These are phyloP conservation scores for Metalampra italica DNA, from an alignment of 2,888 invertebrate species.

Conservation along the genomic window DNA sequence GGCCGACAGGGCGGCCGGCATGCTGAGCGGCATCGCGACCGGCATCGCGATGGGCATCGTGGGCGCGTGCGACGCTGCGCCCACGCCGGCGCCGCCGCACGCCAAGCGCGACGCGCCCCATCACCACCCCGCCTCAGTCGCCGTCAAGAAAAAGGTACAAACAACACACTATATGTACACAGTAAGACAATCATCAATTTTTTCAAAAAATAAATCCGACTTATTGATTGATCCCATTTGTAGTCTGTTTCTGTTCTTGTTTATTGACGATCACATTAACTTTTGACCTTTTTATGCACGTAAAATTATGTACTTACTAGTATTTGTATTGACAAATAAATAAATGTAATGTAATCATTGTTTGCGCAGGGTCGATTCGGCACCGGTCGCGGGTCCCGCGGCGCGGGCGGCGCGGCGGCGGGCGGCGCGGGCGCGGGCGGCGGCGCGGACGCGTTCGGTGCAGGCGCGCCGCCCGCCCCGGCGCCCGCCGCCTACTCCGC, in stretches of 20 bases:
- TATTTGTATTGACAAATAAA: no score
- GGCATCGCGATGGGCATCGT: slow-evolving; percentile 25
- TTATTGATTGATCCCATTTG: no score
- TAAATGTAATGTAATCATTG: no score
- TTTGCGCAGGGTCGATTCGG: slow-evolving; percentile 46
- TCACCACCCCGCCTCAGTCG: slow-evolving; percentile 39
- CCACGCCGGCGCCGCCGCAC: slow-evolving; percentile 31
- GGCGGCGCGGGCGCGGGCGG: slow-evolving; percentile 38
- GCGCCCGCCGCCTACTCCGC: slow-evolving; percentile 81
- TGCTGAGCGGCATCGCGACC: slow-evolving; percentile 19
- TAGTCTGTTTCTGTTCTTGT: no score
- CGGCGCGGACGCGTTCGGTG: slow-evolving; percentile 28
- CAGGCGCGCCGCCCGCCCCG: slow-evolving; percentile 59
- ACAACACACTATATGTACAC: no score
- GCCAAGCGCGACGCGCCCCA: slow-evolving; percentile 60
- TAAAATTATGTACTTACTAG: no score
- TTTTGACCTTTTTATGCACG: no score
- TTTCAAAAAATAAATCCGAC: no score
- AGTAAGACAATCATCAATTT: no score
- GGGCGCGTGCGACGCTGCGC: slow-evolving; percentile 13
- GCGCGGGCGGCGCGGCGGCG: slow-evolving; percentile 26
- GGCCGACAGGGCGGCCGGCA: slow-evolving; percentile 2
- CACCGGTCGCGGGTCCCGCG: slow-evolving; percentile 31
- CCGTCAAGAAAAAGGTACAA: slow-evolving; percentile 63
- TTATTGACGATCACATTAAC: no score